phyloP scores from a whole-genome alignment of 2,888 invertebrate genomes.

The Tanypteryx hageni region DNA sequence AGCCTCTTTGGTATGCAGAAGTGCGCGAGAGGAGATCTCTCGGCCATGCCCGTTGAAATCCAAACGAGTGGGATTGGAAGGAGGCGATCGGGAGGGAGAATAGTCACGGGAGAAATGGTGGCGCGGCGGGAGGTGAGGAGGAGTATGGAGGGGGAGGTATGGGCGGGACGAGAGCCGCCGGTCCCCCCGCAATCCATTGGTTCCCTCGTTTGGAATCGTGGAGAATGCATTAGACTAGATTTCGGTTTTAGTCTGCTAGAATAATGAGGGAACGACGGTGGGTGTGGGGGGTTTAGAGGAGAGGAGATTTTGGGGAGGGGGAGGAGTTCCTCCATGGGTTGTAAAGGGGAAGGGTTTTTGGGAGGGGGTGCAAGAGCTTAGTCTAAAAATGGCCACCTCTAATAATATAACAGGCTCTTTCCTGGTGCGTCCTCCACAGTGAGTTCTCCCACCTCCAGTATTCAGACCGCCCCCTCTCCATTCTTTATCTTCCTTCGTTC shows the following conservation, averaged over 20 bases:
- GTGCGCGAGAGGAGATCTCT: not conserved
- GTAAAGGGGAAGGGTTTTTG: not conserved
- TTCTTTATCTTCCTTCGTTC: not conserved
- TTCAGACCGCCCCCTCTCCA: not conserved
- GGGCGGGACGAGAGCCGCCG: not conserved
- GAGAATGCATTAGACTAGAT: not conserved
- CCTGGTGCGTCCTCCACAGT: constrained; percentile 30
- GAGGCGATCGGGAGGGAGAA: not conserved
- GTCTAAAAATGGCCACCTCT: constrained; percentile 60
- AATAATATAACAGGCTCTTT: constrained; percentile 49
- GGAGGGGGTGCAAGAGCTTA: constrained; percentile 44
- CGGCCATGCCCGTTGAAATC: not conserved
- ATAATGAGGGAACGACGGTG: no score
- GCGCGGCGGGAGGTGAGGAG: no score
- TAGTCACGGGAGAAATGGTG: no score
- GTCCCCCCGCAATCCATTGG: not conserved
- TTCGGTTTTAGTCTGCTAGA: no score
- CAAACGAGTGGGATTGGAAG: not conserved
- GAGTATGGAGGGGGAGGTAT: no score
- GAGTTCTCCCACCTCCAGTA: constrained; percentile 25
- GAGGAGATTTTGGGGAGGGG: not conserved
- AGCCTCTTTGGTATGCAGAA: not conserved
- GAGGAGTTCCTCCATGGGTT: not conserved
- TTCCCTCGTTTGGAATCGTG: not conserved
- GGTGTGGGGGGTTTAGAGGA: no score